Evolutionary conservation across 2,888 invertebrate species (phyloP), one percentile per base, ranked within the genome.

Genomic region (Helicoverpa assulta): DNA sequence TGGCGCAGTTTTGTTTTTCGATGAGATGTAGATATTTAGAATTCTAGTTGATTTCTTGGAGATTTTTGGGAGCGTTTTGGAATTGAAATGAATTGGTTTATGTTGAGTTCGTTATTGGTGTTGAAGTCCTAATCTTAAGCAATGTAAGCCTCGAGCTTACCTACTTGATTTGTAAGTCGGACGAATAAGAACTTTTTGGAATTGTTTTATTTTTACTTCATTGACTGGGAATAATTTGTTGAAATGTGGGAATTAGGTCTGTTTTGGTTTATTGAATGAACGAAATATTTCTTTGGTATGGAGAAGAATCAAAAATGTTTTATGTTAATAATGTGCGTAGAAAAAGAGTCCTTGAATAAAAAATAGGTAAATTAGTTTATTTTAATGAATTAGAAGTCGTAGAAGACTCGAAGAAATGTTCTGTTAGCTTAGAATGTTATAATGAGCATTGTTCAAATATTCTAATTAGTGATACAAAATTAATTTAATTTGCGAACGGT

Each of bases 401-500:
- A 43, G 72, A 12, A 21, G 21, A 51, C 1, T 47, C 37, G 43
- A 67, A 7, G 14, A n/a, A 71, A 72, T 52, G 16, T 67, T 72
- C 33, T 50, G 4, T 58, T 61, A 61, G 47, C 2, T 73, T 73
- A 60, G 21, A 60, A 18, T 33, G 18, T 50, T 47, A 47, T 16
- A 1, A 54, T 21, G 56, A 64, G 50, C 50, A 65, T 74, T 57
- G 75, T 74, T 70, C 66, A 75, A 75, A 75, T 63, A 50, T n/a
- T 19, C 59, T 59, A 52, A 8, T 57, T 65, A 69, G 50, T 62
- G 40, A 18, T 56, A 16, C 26, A 10, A 76, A 62, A 63, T 56
- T 53, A 29, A 26, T 66, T 56, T 62, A 52, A 51, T 67, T 61
- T 56, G 50, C 53, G 29, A 2, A 14, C 16, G 12, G 52, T 73